Percentiles rank a stretch among this genome's conserved stretches.
phyloP scores from a whole-genome alignment of 2,888 invertebrate species.

The Eucriotettix oculatus region DNA sequence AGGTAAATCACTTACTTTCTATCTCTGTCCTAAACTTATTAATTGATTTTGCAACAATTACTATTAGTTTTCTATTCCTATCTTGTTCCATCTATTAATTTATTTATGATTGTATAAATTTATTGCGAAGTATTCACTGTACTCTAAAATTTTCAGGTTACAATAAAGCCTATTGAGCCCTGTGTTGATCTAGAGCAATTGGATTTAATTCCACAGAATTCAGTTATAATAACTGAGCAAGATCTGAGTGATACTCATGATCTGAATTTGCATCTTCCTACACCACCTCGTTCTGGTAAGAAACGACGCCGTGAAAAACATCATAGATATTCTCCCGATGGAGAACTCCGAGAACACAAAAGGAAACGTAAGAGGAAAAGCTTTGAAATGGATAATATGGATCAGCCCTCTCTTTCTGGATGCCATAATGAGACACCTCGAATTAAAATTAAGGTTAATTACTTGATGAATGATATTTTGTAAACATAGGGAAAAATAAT shows the following conservation, averaged over 20 bases:
- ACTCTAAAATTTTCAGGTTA: conserved; percentile 17
- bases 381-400: conserved; percentile 40
- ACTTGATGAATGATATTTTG: too few species aligned
- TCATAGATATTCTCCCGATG: conserved; percentile 54
- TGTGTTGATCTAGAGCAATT: conserved; percentile 17
- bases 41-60: too few species aligned
- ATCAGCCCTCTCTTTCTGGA: conserved; percentile 20
- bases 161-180: conserved; percentile 24
- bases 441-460: conserved; percentile 58
- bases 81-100: neutral
- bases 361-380: conserved; percentile 67
- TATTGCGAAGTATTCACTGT: neutral
- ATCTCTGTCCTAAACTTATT: too few species aligned
- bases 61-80: neutral
- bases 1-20: too few species aligned
- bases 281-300: conserved; percentile 20
- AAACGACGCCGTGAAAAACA: conserved; percentile 37
- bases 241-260: too few species aligned
- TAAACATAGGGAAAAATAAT: too few species aligned
- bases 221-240: too few species aligned
- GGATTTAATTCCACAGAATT: neutral
- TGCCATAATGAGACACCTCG: conserved; percentile 32
- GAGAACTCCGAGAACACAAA: conserved; percentile 54
- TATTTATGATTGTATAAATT: neutral
- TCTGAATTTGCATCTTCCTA: too few species aligned